Conservation (phyloP, 2,113 vertebrate genomes). For the Xiphophorus couchianus region DNA sequence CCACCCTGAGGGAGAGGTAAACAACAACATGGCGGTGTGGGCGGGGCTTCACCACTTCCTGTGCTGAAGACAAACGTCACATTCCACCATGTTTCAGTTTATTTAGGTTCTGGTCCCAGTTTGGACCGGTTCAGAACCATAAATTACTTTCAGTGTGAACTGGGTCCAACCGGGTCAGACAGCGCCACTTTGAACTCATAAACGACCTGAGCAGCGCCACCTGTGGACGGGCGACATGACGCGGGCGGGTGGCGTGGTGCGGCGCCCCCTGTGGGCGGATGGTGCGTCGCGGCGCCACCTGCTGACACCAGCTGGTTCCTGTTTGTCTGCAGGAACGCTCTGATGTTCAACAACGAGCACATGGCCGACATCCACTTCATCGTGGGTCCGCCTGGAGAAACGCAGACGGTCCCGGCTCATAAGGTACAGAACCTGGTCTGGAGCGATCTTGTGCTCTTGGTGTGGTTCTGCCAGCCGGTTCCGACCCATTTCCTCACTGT, state of each 20-base stretch:
- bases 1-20: constrained; percentile 92
- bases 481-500: constrained; percentile 1
- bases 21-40: not conserved
- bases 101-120: no score
- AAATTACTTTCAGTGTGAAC: no score
- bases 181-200: not conserved
- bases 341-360: constrained; percentile 98
- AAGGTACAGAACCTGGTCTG: constrained; percentile 79
- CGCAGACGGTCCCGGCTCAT: constrained; percentile 90
- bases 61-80: no score
- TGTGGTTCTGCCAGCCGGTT: not conserved
- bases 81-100: no score
- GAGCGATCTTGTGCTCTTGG: no score
- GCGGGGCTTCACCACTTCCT: no score
- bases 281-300: no score
- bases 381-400: constrained; percentile 87
- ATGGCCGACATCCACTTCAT: constrained; percentile 96
- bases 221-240: no score
- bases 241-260: no score
- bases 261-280: no score
- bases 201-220: not conserved
- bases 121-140: no score
- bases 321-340: constrained; percentile 84
- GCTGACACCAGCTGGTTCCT: not conserved
- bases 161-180: no score